Percentiles rank a stretch among this genome's conserved stretches.
These are phyloP conservation scores for Conus canariensis DNA, from an alignment of 2,888 invertebrate genomes.

Conservation along the genomic window DNA sequence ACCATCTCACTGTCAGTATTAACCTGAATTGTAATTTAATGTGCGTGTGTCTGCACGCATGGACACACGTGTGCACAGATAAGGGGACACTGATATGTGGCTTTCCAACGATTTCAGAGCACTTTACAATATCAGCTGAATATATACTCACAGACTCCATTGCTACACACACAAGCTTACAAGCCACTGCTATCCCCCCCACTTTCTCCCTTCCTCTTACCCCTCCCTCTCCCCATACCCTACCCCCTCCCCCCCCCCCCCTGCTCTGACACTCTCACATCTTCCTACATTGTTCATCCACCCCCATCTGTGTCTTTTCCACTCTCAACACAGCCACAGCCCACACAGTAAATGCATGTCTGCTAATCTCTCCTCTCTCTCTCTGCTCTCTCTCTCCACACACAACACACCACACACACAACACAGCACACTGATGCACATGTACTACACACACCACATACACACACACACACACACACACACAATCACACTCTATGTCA, in stretches of 20 bases:
- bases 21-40: too few species aligned
- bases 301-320: not conserved
- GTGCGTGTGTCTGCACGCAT: too few species aligned
- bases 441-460: too few species aligned
- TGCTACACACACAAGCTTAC: not conserved
- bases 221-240: not conserved
- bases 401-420: too few species aligned
- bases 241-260: not conserved
- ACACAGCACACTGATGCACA: too few species aligned
- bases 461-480: too few species aligned
- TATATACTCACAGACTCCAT: not conserved
- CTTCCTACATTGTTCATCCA: not conserved
- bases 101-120: too few species aligned
- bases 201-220: not conserved
- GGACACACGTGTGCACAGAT: too few species aligned
- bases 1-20: too few species aligned
- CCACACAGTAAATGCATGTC: not conserved
- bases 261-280: not conserved
- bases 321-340: not conserved
- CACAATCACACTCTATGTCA: too few species aligned
- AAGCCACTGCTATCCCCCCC: not conserved
- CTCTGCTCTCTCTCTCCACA: not conserved
- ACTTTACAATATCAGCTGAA: too few species aligned
- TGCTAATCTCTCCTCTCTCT: not conserved
- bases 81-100: too few species aligned